Evolutionary conservation across 2,113 vertebrate species (phyloP).

Genomic region (Gila orcuttii): DNA sequence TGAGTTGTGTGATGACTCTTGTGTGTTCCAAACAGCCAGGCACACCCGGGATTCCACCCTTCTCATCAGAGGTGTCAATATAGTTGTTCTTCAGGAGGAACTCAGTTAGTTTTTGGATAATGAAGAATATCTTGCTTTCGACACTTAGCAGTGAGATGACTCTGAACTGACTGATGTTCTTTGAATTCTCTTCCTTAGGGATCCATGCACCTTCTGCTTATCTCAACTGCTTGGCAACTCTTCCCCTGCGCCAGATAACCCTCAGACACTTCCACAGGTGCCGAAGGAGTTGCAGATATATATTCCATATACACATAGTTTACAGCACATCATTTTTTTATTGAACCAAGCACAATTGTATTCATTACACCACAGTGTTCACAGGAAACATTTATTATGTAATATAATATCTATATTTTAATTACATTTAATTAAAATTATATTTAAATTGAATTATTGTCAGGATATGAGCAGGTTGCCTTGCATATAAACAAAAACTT

Average conservation of each 20-base stretch:
- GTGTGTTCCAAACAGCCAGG: not conserved
- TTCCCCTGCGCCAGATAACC: constrained; percentile 21
- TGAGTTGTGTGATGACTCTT: not conserved
- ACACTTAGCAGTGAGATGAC: constrained; percentile 4
- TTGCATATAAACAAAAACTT: no score
- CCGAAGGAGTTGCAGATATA: no score
- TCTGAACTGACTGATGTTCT: constrained; percentile 12
- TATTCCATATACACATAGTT: no score
- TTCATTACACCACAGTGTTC: no score
- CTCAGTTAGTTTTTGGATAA: not conserved
- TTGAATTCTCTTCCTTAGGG: constrained; percentile 33
- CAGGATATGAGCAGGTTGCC: no score
- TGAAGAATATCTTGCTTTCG: constrained; percentile 28
- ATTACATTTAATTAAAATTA: no score
- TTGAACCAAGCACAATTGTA: no score
- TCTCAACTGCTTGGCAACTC: constrained; percentile 23
- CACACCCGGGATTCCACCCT: not conserved
- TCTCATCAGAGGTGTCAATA: not conserved
- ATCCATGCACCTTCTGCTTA: constrained; percentile 31
- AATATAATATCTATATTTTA: no score
- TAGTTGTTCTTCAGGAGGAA: not conserved
- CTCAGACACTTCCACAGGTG: constrained; percentile 22
- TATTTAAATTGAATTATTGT: no score
- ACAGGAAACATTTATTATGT: no score
- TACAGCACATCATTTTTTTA: no score